Evolutionary conservation across 2,797 vertebrate species (phyloP).

Genomic region (Pteropus rufus): DNA sequence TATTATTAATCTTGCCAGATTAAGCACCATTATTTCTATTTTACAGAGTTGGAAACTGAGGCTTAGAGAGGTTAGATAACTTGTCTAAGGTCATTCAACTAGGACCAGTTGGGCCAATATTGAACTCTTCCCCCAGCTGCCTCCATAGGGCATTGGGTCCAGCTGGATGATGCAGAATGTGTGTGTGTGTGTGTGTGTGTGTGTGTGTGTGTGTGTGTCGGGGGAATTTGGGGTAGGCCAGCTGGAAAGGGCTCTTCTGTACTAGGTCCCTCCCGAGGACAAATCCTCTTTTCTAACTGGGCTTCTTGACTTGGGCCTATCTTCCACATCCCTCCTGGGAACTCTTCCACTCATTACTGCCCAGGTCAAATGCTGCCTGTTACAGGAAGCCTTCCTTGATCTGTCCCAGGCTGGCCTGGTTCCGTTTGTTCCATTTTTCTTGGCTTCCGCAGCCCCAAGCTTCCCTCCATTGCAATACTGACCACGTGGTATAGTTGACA

Average conservation of each 20-base stretch:
- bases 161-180: not conserved
- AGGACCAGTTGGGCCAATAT: not conserved
- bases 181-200: too few relatives aligned
- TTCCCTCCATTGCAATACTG: not conserved
- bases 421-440: not conserved
- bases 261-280: not conserved
- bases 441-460: not conserved
- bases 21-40: not conserved
- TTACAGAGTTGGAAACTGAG: conserved; percentile 16
- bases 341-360: not conserved
- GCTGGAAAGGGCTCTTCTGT: not conserved
- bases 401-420: not conserved
- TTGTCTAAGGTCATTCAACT: conserved; percentile 58
- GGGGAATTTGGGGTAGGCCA: not conserved
- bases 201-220: too few relatives aligned
- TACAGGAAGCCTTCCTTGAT: not conserved
- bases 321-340: not conserved
- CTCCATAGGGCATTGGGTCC: not conserved
- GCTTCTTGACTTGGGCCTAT: not conserved
- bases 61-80: not conserved
- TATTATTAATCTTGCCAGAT: not conserved
- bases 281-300: not conserved
- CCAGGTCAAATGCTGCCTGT: not conserved
- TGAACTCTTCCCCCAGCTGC: not conserved
- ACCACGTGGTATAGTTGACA: not conserved